phyloP scores from a whole-genome alignment of 2,888 invertebrate genomes.

The Liposcelis brunnea region DNA sequence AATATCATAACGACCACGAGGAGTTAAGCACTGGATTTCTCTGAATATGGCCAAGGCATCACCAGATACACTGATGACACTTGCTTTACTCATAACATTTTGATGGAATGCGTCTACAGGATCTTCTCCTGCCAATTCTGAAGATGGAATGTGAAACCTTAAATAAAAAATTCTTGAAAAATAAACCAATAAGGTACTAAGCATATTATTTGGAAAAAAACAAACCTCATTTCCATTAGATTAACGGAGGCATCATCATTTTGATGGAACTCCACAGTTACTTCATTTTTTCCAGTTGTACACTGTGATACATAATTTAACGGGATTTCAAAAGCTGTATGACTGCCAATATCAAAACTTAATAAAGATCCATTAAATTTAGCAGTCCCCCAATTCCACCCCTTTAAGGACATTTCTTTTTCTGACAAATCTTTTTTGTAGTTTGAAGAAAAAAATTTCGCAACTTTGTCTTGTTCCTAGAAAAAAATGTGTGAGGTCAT shows the following conservation, averaged over 20 bases:
- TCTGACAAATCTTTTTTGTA: slow-evolving; percentile 78
- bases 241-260: slow-evolving; percentile 97
- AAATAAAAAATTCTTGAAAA: not conserved
- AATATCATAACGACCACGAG: slow-evolving; percentile 93
- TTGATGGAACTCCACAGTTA: slow-evolving; percentile 95
- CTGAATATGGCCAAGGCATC: slow-evolving; percentile 94
- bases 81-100: slow-evolving; percentile 92
- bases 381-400: slow-evolving; percentile 99
- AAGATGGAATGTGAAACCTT: slow-evolving; percentile 81
- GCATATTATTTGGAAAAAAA: not conserved
- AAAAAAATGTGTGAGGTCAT: slow-evolving; percentile 20
- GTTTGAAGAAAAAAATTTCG: slow-evolving; percentile 67
- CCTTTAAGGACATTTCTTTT: slow-evolving; percentile 83
- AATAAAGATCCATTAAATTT: slow-evolving; percentile 78
- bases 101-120: slow-evolving; percentile 94
- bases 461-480: slow-evolving; percentile 82
- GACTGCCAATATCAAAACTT: slow-evolving; percentile 65
- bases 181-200: not conserved
- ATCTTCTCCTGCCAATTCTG: slow-evolving; percentile 74
- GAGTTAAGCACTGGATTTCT: slow-evolving; percentile 94
- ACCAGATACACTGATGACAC: slow-evolving; percentile 92
- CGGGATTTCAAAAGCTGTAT: slow-evolving; percentile 90
- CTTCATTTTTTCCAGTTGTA: slow-evolving; percentile 92
- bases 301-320: slow-evolving; percentile 91
- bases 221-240: slow-evolving; percentile 76